A percentile compares a stretch with the other conserved stretches of the same genome.
Conservation (phyloP, 2,888 invertebrate species). For the Lycophotia porphyrea region DNA sequence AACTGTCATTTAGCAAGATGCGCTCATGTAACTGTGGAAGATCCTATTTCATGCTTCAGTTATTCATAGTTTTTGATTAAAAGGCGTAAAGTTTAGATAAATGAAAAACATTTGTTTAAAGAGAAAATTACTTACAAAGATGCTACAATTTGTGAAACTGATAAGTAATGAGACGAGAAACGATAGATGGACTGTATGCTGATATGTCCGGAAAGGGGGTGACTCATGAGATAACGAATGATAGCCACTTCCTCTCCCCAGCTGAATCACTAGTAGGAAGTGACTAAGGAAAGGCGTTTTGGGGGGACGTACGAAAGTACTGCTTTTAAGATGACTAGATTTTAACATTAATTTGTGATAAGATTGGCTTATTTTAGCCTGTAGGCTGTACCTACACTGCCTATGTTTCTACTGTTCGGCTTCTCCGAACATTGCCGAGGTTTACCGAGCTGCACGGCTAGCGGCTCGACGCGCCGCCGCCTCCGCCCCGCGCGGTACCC, state of each 20-base stretch:
- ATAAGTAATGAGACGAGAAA: background rate
- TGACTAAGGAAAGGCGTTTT: background rate
- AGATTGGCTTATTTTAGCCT: background rate
- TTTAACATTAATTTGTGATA: too few species aligned
- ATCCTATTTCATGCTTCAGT: conserved; percentile 38
- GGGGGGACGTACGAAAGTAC: background rate
- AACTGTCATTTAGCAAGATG: conserved; percentile 42
- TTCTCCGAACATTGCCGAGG: too few species aligned
- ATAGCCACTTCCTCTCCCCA: background rate
- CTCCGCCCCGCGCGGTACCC: too few species aligned
- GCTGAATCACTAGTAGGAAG: background rate
- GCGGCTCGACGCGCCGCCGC: too few species aligned
- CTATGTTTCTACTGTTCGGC: too few species aligned
- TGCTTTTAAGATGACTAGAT: too few species aligned
- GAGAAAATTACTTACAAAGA: background rate
- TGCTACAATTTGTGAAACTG: background rate
- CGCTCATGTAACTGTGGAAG: conserved; percentile 41
- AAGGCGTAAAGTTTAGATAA: background rate
- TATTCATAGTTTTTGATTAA: conserved; percentile 11
- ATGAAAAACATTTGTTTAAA: background rate
- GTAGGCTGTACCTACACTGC: too few species aligned
- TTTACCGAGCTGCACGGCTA: too few species aligned
- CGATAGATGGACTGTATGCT: background rate
- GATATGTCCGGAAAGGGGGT: background rate
- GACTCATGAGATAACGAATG: background rate